Conservation (phyloP, 1,140 invertebrate genomes). For the Bathynomus jamesi region DNA sequence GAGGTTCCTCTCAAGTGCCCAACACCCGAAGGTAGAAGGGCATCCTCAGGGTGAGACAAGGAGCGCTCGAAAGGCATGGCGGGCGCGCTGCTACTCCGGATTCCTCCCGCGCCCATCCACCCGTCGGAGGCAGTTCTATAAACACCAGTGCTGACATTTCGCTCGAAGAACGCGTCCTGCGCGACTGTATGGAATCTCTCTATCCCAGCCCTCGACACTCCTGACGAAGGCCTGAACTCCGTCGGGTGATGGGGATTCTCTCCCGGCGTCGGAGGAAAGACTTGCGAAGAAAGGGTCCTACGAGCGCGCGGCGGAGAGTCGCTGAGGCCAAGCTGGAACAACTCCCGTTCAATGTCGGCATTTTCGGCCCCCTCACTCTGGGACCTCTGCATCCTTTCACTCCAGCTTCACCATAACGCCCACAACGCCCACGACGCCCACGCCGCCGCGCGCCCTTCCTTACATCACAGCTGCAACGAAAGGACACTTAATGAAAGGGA, state of each 20-base stretch:
- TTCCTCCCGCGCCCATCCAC: neutral
- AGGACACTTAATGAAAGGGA: too few species aligned
- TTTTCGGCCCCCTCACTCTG: slow-evolving; percentile 24
- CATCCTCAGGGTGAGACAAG: neutral
- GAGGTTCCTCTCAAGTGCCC: neutral
- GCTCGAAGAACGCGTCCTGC: too few species aligned
- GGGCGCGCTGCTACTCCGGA: neutral
- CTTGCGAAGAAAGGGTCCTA: neutral
- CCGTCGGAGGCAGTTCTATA: neutral
- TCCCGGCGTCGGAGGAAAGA: neutral
- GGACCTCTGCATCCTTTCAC: slow-evolving; percentile 17
- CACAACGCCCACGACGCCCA: slow-evolving; percentile 5
- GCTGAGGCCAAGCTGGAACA: slow-evolving; percentile 31
- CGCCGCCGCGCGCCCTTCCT: slow-evolving; percentile 5
- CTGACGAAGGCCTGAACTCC: neutral
- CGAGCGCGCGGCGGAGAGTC: slow-evolving; percentile 11
- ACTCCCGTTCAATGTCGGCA: slow-evolving; percentile 35
- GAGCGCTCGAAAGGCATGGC: neutral
- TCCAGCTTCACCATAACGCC: slow-evolving; percentile 18
- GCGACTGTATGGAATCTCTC: too few species aligned
- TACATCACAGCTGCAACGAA: neutral
- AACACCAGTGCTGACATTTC: neutral
- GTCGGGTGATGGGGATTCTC: neutral
- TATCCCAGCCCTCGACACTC: neutral
- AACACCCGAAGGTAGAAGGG: neutral